Conservation (phyloP, 1,140 invertebrate genomes). For the Vanessa atalanta region DNA sequence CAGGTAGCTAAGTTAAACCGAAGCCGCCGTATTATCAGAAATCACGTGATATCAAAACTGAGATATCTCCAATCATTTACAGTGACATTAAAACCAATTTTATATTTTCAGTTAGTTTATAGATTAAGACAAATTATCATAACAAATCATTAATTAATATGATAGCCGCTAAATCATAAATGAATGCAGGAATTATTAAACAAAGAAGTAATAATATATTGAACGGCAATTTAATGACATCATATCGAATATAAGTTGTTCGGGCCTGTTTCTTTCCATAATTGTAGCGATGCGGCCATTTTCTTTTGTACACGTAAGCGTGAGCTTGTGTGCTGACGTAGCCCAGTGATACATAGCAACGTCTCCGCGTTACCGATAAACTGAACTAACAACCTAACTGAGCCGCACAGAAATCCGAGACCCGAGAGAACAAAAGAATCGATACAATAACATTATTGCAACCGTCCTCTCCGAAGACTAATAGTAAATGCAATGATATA, state of each 20-base stretch:
- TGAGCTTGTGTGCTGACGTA: constrained; percentile 59
- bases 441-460: constrained; percentile 55
- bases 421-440: constrained; percentile 66
- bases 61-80: background rate
- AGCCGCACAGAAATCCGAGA: constrained; percentile 51
- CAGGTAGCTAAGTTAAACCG: constrained; percentile 52
- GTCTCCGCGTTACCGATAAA: constrained; percentile 63
- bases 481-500: background rate
- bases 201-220: background rate
- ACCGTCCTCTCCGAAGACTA: constrained; percentile 18
- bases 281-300: constrained; percentile 59
- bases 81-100: background rate
- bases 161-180: background rate
- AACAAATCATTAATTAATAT: constrained; percentile 2
- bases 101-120: background rate
- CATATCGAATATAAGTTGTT: constrained; percentile 19
- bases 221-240: constrained; percentile 6
- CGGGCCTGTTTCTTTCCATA: constrained; percentile 30
- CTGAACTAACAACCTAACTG: constrained; percentile 57
- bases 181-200: background rate
- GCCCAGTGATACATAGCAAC: constrained; percentile 65
- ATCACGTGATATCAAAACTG: background rate
- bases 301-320: constrained; percentile 70
- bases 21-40: constrained; percentile 32
- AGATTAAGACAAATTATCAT: background rate